A percentile compares a stretch with the other conserved stretches of the same genome.
Conservation (phyloP, 1,140 invertebrate species). For the Tigriopus japonicus region DNA sequence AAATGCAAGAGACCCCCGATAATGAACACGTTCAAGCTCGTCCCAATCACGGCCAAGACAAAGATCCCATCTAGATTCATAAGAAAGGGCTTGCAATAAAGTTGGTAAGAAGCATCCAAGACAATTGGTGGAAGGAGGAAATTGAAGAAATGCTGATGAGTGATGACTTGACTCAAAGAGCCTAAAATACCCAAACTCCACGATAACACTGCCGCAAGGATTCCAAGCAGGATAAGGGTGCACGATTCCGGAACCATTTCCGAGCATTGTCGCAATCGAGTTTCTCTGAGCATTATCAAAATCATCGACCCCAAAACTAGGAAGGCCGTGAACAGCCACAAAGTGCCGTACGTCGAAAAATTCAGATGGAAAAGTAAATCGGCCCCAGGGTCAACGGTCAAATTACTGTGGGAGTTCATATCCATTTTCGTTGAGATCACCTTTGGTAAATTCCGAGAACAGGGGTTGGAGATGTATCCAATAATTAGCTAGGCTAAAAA, state of each 20-base stretch:
- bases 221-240: slow-evolving; percentile 26
- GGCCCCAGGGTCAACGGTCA: too few species aligned
- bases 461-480: too few species aligned
- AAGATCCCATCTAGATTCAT: slow-evolving; percentile 38
- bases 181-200: slow-evolving; percentile 16
- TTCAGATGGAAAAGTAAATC: too few species aligned
- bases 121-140: slow-evolving; percentile 26
- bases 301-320: too few species aligned
- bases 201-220: slow-evolving; percentile 23
- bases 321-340: too few species aligned
- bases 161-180: slow-evolving; percentile 17
- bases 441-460: too few species aligned
- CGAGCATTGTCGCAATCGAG: too few species aligned
- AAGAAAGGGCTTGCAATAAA: slow-evolving; percentile 37
- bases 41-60: slow-evolving; percentile 53
- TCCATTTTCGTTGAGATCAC: too few species aligned
- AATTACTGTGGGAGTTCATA: too few species aligned
- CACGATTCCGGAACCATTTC: slow-evolving; percentile 26
- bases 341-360: too few species aligned
- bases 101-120: slow-evolving; percentile 38
- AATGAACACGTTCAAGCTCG: slow-evolving; percentile 57
- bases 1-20: slow-evolving; percentile 39
- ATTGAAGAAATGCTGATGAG: not conserved
- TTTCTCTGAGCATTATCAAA: too few species aligned
- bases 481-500: too few species aligned